Percentiles rank a stretch among this genome's conserved stretches.
phyloP scores from a whole-genome alignment of 2,113 vertebrate species.

The Stigmatopora nigra region DNA sequence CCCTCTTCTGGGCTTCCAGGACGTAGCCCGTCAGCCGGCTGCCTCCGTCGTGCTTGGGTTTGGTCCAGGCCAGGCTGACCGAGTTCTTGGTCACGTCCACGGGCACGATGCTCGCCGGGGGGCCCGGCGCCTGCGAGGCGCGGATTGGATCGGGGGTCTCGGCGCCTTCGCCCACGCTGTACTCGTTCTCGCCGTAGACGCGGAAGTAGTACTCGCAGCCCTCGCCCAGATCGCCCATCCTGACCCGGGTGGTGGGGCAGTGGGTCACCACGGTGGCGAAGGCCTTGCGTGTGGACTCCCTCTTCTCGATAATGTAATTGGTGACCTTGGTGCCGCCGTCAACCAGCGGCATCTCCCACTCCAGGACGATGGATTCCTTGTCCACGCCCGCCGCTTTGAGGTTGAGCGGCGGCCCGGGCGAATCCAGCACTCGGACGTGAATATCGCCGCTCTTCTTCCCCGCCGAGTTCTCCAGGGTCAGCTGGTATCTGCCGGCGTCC shows the following conservation, averaged over 20 bases:
- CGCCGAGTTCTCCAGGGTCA: constrained; percentile 86
- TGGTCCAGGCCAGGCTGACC: constrained; percentile 90
- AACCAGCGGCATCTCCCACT: constrained; percentile 94
- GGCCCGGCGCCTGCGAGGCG: constrained; percentile 87
- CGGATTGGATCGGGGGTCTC: constrained; percentile 89
- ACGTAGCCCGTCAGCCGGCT: constrained; percentile 94
- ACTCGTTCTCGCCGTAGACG: constrained; percentile 95
- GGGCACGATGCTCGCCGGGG: constrained; percentile 86
- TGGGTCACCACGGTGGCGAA: constrained; percentile 84
- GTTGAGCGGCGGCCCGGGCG: constrained; percentile 91
- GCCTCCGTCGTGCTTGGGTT: constrained; percentile 92
- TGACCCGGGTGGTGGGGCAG: constrained; percentile 84
- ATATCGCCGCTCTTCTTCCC: constrained; percentile 93
- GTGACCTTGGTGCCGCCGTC: constrained; percentile 92
- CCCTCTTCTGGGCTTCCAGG: constrained; percentile 91
- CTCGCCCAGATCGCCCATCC: constrained; percentile 79
- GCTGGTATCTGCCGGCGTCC: constrained; percentile 89
- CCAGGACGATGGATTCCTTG: constrained; percentile 86
- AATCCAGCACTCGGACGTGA: constrained; percentile 90
- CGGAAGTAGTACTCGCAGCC: constrained; percentile 97
- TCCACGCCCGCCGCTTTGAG: constrained; percentile 86
- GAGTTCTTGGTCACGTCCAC: constrained; percentile 87
- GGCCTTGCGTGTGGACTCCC: constrained; percentile 92
- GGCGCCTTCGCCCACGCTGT: constrained; percentile 86
- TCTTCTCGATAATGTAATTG: constrained; percentile 95